A percentile compares a stretch with the other conserved stretches of the same genome.
Conservation (phyloP, 2,888 invertebrate genomes). For the Cabera pusaria region DNA sequence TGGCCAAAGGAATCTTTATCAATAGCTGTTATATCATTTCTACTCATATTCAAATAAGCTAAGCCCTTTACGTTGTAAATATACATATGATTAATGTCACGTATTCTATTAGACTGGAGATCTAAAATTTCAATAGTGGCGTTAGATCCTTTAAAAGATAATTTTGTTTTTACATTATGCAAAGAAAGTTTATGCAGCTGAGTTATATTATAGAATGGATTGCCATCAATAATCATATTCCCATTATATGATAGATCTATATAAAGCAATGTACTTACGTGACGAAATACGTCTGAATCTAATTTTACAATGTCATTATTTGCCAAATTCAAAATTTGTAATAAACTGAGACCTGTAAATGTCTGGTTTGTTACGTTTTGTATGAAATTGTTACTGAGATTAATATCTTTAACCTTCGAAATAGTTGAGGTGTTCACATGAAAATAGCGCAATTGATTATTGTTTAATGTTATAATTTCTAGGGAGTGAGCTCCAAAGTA, state of each 20-base stretch:
- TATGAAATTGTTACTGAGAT: constrained; percentile 29
- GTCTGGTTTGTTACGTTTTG: constrained; percentile 21
- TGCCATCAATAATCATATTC: constrained; percentile 20
- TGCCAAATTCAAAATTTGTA: constrained; percentile 25
- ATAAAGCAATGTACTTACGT: constrained; percentile 16
- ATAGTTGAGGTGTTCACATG: constrained; percentile 26
- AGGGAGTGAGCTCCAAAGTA: constrained; percentile 25
- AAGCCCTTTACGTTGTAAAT: constrained; percentile 23
- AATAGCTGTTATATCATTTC: constrained; percentile 26
- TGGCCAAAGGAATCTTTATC: constrained; percentile 32
- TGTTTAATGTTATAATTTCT: constrained; percentile 26
- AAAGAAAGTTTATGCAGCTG: constrained; percentile 23
- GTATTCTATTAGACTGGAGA: constrained; percentile 29
- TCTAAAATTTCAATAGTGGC: constrained; percentile 20
- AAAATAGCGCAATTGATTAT: constrained; percentile 30
- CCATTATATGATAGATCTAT: constrained; percentile 29
- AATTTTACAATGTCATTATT: constrained; percentile 28
- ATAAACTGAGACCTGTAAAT: constrained; percentile 21
- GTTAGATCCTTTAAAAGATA: constrained; percentile 23
- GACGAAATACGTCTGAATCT: constrained; percentile 18
- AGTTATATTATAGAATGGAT: constrained; percentile 25
- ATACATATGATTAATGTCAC: constrained; percentile 17
- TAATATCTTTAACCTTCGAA: constrained; percentile 23
- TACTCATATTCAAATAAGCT: constrained; percentile 26
- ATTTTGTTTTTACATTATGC: constrained; percentile 21